Base-by-base conservation (phyloP, 2,888 invertebrate species). In the Lepidocyrtinus sp. region DNA sequence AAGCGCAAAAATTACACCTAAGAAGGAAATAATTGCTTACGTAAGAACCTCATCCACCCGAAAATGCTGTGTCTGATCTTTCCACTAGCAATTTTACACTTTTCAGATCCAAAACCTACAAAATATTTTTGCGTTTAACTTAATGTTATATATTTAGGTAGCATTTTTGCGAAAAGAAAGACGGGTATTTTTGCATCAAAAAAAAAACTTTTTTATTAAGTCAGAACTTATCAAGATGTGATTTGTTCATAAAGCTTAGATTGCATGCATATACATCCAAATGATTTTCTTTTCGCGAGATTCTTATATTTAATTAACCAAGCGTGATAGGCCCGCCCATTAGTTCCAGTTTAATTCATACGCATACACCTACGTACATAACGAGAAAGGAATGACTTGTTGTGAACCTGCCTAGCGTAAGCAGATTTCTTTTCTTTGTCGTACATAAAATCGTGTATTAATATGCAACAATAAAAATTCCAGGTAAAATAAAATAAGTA, bases 241-340 rank as follows among this genome's bases (percentile, higher is more conserved):
- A 55, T 55, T 15, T 55, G 55, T 15, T 55, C 7, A 55, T n/a
- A 55, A 55, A 55, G 55, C n/a, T n/a, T n/a, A n/a, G n/a, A n/a
- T n/a, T n/a, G n/a, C n/a, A n/a, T n/a, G n/a, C 55, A n/a, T n/a
- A 55, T 55, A 55, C 55, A 55, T n/a, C 9, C 9, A 55, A 55
- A 55, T 55, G 55, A 55, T 15, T 55, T 36, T 36, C 36, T 36
- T 55, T 55, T 55, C 55, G 9, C 17, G 17, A 55, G n/a, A 55
- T 55, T 9, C 55, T n/a, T 55, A 55, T n/a, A 15, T 36, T 36
- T 36, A 36, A 36, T 55, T 55, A 55, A 55, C 55, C 55, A n/a
- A n/a, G 55, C 55, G 55, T 55, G 55, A 55, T 55, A 55, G 55
- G 55, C 17, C 55, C 55, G 55, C 55, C 55, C 55, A 55, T n/a